Base-by-base conservation (phyloP, 2,797 vertebrate genomes). In the Lepidocolaptes lacrymiger region DNA sequence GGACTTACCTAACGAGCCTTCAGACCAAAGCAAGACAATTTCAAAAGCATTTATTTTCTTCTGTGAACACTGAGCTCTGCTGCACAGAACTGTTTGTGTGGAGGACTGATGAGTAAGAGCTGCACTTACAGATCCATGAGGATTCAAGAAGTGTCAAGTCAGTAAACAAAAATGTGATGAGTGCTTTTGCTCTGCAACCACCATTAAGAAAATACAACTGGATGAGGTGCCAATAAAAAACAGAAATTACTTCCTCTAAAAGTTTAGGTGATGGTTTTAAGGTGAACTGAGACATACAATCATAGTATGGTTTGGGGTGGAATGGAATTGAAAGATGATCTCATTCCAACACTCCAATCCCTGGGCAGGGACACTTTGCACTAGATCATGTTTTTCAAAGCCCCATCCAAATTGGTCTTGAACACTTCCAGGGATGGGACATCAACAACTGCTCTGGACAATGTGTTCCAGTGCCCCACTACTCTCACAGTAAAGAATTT, bases 11-110 rank as follows among this genome's bases (percentile, higher is more conserved):
- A 85, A 91, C 0, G 20, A 94, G 52, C 18, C 32, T 17, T 80
- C 84, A 62, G 68, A 63, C 28, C 11, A 22, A 85, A 92, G 34
- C 27, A 88, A 73, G 8, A 58, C 18, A 79, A 54, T 77, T 87
- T 91, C 61, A 63, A 56, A 93, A 79, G 22, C 3, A 34, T 66
- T 92, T 86, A 7, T 81, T 66, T 82, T 89, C 90, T 77, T 64
- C 19, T 30, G 34, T 52, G 54, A 69, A 89, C 79, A 14, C 19
- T 71, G 66, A 61, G 15, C 17, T 86, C 66, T 85, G n/a, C 44
- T 74, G 23, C 39, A 22, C 6, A 10, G 13, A 84, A 54, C 18
- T 4, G 1, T 75, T 68, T 62, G 10, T 73, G 36, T 43, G 24
- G 27, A 85, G 59, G 20, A 41, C 59, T 84, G 81, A 66, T 78